Base-by-base conservation (phyloP, 1,140 invertebrate species). In the Halictus rubicundus region DNA sequence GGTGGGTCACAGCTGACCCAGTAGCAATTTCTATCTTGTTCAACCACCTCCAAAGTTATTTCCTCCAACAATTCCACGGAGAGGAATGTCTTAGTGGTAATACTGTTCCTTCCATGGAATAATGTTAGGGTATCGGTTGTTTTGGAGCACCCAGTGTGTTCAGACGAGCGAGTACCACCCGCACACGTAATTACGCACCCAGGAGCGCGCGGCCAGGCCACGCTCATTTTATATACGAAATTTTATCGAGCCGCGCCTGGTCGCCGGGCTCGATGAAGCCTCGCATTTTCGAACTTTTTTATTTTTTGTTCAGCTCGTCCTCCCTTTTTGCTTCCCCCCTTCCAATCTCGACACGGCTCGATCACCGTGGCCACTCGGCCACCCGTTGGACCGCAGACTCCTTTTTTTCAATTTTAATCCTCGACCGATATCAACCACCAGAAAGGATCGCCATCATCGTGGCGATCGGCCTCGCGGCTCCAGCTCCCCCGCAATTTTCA, bases 391-490 rank as follows among this genome's bases (percentile, higher is more conserved):
- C 76, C 76, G 76, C 76, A 78, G 60, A 72, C 63, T 72, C 60
- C 57, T 57, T 78, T 78, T n/a, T 78, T 78, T 72, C 76, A 78
- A 78, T 78, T 78, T 78, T 78, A 71, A 78, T 78, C 32, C 60
- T 9, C 46, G 19, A 21, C 69, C 59, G 23, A 72, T 78, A 71
- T 27, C 42, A 25, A 12, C 21, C 68, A 19, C 21, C 14, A 10
- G 27, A 49, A 52, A 61, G 61, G 42, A 19, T n/a, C 7, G 14
- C 37, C 10, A 6, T n/a, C 27, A 27, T 23, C 10, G n/a, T 23
- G 27, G 14, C 59, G 23, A 27, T 16, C 59, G 2, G 16, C 49
- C 6, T 21, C 54, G 54, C 54, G 54, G 54, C 54, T 8, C 4
- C 52, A 4, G 6, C 6, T 6, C 14, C 49, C 49, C 49, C 52